These are phyloP conservation scores for Trigoniulus corallinus DNA, from an alignment of 1,140 invertebrate genomes.

Conservation along the genomic window DNA sequence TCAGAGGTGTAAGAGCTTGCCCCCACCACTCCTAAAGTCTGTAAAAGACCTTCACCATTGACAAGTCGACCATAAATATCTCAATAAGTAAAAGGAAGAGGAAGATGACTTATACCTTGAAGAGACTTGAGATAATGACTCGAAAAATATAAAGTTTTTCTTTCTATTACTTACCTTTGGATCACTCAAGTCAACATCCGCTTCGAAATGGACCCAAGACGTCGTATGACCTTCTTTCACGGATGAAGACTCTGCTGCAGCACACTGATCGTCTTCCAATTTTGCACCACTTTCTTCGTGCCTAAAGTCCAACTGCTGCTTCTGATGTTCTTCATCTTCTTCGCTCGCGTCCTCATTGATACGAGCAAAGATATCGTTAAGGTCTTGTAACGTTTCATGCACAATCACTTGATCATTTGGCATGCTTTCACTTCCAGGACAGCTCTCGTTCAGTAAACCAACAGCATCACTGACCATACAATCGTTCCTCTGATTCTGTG, in stretches of 20 bases:
- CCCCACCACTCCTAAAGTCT: too few species aligned
- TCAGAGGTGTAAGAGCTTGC: too few species aligned
- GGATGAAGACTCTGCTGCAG: slow-evolving; percentile 19
- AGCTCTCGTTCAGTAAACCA: too few species aligned
- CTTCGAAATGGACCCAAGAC: slow-evolving; percentile 57
- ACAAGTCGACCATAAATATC: too few species aligned
- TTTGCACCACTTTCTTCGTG: not conserved
- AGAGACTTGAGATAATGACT: too few species aligned
- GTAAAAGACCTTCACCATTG: too few species aligned
- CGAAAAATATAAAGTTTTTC: too few species aligned
- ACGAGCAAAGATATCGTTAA: slow-evolving; percentile 9
- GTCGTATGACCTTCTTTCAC: slow-evolving; percentile 47
- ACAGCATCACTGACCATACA: too few species aligned
- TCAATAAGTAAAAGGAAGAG: too few species aligned
- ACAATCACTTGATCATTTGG: slow-evolving; percentile 12
- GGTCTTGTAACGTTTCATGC: slow-evolving; percentile 10
- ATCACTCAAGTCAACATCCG: slow-evolving; percentile 54
- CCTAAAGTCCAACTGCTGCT: not conserved
- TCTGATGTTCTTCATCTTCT: slow-evolving; percentile 4
- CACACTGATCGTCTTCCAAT: slow-evolving; percentile 28
- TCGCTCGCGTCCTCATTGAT: slow-evolving; percentile 9
- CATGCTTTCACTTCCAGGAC: too few species aligned
- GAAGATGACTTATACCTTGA: too few species aligned
- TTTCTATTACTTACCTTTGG: slow-evolving; percentile 53
- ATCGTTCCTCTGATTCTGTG: too few species aligned